Evolutionary conservation across 92 coral and sea anemone genomes (phyloP), one percentile per base, ranked within the genome.

Genomic region (Hydrozoanthus gracilis): DNA sequence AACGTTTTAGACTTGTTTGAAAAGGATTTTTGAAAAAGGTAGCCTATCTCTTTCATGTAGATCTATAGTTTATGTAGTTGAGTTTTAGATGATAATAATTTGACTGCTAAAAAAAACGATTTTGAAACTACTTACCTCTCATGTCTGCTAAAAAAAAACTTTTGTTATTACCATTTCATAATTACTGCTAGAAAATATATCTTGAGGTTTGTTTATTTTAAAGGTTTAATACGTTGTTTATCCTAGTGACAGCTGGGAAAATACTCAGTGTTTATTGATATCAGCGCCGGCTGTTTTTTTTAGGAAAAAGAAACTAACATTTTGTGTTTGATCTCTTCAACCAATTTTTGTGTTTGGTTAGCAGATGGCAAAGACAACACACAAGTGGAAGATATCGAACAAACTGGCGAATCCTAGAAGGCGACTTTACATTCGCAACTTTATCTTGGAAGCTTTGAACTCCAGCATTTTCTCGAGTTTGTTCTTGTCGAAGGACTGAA

Each of bases 291-390:
- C 9, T 67, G n/a, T 67, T 13, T 44, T 54, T 20, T 27, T 13
- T 14, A 1, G 8, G 10, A 15, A 46, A 39, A 18, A 51, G 20
- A 50, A 58, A 27, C 1, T 10, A 52, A 44, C 46, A 51, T 39
- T 77, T 39, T 9, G 54, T 46, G 6, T 54, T n/a, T n/a, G 58
- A 5, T 13, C 13, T 11, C 49, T 77, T 27, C 39, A 35, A 77
- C 69, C 7, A 8, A 12, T 75, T 75, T 77, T 13, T 77, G 8
- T 56, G 55, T 10, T 56, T 27, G 39, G 4, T 56, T 45, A 8
- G 5, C 69, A 77, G 82, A 44, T 56, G 50, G 50, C 54, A 77
- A 56, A 17, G 68, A 49, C 58, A 68, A 77, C 52, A 77, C 82
- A 6, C 68, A 77, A 52, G 12, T 77, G 39, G 69, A 77, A 56